These are phyloP conservation scores for Rhinogobius similis DNA, from an alignment of 2,113 vertebrate species.

Conservation along the genomic window DNA sequence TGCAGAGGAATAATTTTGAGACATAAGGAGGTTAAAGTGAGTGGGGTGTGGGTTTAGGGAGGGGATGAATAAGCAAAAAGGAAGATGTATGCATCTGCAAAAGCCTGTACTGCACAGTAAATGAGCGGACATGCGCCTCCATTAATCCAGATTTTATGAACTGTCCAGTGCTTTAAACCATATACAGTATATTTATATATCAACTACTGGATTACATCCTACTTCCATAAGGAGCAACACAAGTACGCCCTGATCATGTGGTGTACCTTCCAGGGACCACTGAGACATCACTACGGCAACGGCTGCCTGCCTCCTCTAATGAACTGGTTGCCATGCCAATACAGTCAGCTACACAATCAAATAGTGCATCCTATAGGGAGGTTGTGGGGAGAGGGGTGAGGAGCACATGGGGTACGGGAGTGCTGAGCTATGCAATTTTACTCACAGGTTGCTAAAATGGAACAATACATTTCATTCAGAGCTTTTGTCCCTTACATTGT, in stretches of 20 bases:
- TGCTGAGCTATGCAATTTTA: constrained; percentile 67
- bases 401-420: constrained; percentile 14
- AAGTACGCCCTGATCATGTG: constrained; percentile 35
- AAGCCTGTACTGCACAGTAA: constrained; percentile 2
- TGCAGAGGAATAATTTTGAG: constrained; percentile 32
- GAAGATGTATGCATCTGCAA: constrained; percentile 7
- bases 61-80: constrained; percentile 11
- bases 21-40: constrained; percentile 16
- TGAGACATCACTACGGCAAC: constrained; percentile 74
- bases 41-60: background rate
- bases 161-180: constrained; percentile 33
- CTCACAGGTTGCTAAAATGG: constrained; percentile 43
- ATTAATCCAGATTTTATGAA: constrained; percentile 11
- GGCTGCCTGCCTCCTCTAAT: constrained; percentile 72
- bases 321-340: constrained; percentile 80
- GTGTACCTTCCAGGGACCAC: constrained; percentile 68
- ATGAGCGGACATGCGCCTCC: constrained; percentile 8
- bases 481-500: constrained; percentile 16
- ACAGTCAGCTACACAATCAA: constrained; percentile 59
- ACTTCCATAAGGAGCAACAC: background rate
- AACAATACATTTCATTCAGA: constrained; percentile 44
- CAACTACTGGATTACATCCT: constrained; percentile 21
- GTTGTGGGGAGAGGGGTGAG: background rate
- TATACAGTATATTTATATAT: background rate
- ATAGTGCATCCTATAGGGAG: constrained; percentile 34